Percentiles rank a stretch among this genome's conserved stretches.
These are phyloP conservation scores for Pyralis farinalis DNA, from an alignment of 2,888 invertebrate species.

Conservation along the genomic window DNA sequence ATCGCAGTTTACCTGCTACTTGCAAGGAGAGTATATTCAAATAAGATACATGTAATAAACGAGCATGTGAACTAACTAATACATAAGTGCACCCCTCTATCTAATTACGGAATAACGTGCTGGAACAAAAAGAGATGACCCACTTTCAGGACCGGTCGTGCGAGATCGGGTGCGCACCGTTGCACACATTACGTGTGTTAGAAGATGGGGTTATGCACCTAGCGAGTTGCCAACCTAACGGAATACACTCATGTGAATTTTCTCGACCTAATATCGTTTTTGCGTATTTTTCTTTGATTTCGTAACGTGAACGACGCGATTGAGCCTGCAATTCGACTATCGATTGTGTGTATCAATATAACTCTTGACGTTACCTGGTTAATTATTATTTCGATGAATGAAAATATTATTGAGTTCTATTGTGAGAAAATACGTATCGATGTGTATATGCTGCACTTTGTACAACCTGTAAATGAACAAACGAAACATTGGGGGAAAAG, in stretches of 20 bases:
- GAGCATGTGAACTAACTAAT: conserved; percentile 32
- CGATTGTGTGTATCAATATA: too few relatives aligned
- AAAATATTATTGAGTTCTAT: conserved; percentile 3
- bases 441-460: too few relatives aligned
- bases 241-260: conserved; percentile 75
- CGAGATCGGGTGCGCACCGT: conserved; percentile 77
- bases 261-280: conserved; percentile 76
- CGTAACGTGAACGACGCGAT: conserved; percentile 49
- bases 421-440: neutral
- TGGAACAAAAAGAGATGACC: conserved; percentile 81
- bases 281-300: conserved; percentile 61
- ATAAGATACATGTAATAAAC: conserved; percentile 35
- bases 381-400: conserved; percentile 14
- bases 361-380: conserved; percentile 11
- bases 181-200: conserved; percentile 77
- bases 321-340: conserved; percentile 49
- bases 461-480: too few relatives aligned
- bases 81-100: conserved; percentile 56
- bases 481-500: too few relatives aligned
- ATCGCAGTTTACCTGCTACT: conserved; percentile 11
- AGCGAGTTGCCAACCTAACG: conserved; percentile 60
- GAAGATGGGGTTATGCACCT: conserved; percentile 73
- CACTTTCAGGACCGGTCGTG: conserved; percentile 76
- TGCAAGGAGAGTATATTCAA: conserved; percentile 37
- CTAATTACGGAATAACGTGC: conserved; percentile 77